Percentiles rank a stretch among this genome's conserved stretches.
These are phyloP conservation scores for Porites divaricata DNA, from an alignment of 92 coral and sea anemone genomes.

Conservation along the genomic window DNA sequence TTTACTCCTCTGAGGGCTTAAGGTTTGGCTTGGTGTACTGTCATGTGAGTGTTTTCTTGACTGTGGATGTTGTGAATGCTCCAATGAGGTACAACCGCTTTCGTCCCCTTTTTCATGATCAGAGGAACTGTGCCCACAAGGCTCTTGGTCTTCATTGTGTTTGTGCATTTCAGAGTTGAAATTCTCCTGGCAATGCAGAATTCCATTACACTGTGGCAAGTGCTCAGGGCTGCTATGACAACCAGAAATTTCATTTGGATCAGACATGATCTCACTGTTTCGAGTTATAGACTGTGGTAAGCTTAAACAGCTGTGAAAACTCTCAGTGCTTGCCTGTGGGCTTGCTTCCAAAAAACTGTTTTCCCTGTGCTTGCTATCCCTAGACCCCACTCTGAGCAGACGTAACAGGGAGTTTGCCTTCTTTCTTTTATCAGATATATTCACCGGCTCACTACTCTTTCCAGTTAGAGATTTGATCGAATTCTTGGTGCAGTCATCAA, in stretches of 20 bases:
- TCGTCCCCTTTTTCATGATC: constrained; percentile 26
- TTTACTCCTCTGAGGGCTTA: constrained; percentile 31
- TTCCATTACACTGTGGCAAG: neutral
- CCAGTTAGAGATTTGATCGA: constrained; percentile 57
- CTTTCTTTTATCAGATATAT: constrained; percentile 33
- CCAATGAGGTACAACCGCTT: neutral
- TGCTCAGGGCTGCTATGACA: neutral
- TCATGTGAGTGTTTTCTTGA: constrained; percentile 33
- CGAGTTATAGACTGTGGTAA: constrained; percentile 49
- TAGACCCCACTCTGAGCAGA: constrained; percentile 46
- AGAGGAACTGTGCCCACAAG: neutral
- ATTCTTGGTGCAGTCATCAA: constrained; percentile 78
- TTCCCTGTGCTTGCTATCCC: constrained; percentile 10
- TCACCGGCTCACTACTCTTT: constrained; percentile 37
- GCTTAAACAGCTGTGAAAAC: constrained; percentile 78
- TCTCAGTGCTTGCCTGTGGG: constrained; percentile 43
- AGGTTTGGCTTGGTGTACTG: constrained; percentile 3
- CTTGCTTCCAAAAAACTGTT: neutral
- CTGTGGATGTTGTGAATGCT: constrained; percentile 5
- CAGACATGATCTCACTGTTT: neutral
- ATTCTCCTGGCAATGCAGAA: neutral
- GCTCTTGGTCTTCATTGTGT: neutral
- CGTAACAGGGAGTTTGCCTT: constrained; percentile 64
- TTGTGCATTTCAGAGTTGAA: neutral
- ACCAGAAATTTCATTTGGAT: neutral